These are phyloP conservation scores for Napeogenes inachia DNA, from an alignment of 2,888 invertebrate species.

Conservation along the genomic window DNA sequence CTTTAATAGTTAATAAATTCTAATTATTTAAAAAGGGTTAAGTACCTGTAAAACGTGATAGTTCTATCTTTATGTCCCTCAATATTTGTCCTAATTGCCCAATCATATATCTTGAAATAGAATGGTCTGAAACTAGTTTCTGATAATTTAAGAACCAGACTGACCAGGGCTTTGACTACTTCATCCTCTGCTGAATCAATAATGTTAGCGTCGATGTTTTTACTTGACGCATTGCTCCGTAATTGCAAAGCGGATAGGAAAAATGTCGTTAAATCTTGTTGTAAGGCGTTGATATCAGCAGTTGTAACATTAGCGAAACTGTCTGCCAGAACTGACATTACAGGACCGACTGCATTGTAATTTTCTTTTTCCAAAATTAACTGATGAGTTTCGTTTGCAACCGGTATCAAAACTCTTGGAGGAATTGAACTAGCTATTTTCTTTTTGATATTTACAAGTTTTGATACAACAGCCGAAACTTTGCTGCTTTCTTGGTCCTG, in stretches of 20 bases:
- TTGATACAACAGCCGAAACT: slow-evolving; percentile 73
- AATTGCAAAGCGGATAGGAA: slow-evolving; percentile 85
- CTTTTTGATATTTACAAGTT: slow-evolving; percentile 79
- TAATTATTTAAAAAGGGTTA: slow-evolving; percentile 13
- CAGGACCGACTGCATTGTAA: slow-evolving; percentile 79
- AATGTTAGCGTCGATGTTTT: slow-evolving; percentile 46
- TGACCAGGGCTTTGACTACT: slow-evolving; percentile 86
- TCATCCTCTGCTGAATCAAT: slow-evolving; percentile 83
- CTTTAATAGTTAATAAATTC: not conserved
- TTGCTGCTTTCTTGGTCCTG: slow-evolving; percentile 70
- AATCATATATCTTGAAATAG: slow-evolving; percentile 90
- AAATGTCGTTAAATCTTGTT: slow-evolving; percentile 83
- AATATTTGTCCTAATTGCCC: slow-evolving; percentile 84
- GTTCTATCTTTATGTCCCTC: slow-evolving; percentile 79
- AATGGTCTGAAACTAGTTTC: slow-evolving; percentile 93
- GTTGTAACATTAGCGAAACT: slow-evolving; percentile 81
- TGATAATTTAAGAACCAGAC: slow-evolving; percentile 90
- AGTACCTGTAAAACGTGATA: slow-evolving; percentile 88
- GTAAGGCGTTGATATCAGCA: slow-evolving; percentile 80
- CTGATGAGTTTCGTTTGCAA: slow-evolving; percentile 81
- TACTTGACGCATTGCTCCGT: slow-evolving; percentile 73
- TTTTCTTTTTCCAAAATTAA: slow-evolving; percentile 77
- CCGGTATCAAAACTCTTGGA: slow-evolving; percentile 86
- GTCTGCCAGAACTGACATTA: slow-evolving; percentile 87
- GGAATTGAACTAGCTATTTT: slow-evolving; percentile 84